A percentile compares a stretch with the other conserved stretches of the same genome.
phyloP scores from a whole-genome alignment of 2,797 vertebrate species.

The Falco peregrinus region DNA sequence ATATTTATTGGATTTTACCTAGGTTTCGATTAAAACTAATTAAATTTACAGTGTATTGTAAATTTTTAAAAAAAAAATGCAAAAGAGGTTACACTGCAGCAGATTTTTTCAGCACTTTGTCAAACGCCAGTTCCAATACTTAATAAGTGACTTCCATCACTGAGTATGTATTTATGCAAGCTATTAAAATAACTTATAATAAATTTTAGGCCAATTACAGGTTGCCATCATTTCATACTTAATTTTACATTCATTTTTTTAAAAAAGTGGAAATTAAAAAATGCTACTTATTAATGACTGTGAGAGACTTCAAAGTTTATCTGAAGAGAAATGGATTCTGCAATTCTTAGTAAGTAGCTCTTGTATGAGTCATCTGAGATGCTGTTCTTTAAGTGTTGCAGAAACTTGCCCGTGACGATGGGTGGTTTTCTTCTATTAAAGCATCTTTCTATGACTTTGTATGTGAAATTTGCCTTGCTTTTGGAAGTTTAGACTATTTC shows the following conservation, averaged over 20 bases:
- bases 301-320: slow-evolving; percentile 16
- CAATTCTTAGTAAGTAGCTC: neutral
- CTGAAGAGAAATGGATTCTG: neutral
- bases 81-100: neutral
- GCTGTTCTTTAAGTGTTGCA: neutral
- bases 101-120: neutral
- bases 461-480: neutral
- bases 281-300: neutral
- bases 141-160: neutral
- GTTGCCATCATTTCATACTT: neutral
- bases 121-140: neutral
- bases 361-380: slow-evolving; percentile 28
- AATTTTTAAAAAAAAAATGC: neutral
- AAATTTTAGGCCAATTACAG: neutral
- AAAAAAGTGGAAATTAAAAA: neutral
- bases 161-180: slow-evolving; percentile 3
- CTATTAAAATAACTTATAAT: neutral
- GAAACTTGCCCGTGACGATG: slow-evolving; percentile 27
- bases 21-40: neutral
- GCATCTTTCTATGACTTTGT: neutral
- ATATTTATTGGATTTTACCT: neutral
- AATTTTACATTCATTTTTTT: neutral
- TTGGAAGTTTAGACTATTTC: neutral
- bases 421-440: slow-evolving; percentile 24
- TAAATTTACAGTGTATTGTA: neutral